Percentiles rank a stretch among this genome's conserved stretches.
Evolutionary conservation across 2,888 invertebrate species (phyloP).

Genomic region (Trilocha varians): DNA sequence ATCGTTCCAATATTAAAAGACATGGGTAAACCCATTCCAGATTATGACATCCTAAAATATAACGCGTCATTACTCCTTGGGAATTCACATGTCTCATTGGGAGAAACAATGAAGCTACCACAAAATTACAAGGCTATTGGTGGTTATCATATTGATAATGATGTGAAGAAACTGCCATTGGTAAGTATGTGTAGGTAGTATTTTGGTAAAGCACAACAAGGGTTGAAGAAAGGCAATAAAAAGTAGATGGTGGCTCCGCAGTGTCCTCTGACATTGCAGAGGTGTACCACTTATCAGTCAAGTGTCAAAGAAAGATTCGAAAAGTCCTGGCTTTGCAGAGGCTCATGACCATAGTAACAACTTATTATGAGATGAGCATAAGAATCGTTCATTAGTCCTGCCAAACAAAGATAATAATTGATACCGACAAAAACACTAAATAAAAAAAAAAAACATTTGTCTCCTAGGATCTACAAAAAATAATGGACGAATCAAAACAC

Average conservation of each 20-base stretch:
- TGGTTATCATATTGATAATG: constrained; percentile 14
- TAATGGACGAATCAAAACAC: constrained; percentile 35
- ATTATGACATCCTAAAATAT: constrained; percentile 17
- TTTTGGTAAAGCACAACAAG: background rate
- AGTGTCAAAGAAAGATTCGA: no score
- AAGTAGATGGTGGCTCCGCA: no score
- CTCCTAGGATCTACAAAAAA: constrained; percentile 14
- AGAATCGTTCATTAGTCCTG: no score
- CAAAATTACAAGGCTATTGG: constrained; percentile 16
- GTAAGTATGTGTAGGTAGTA: constrained; percentile 6
- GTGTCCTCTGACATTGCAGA: no score
- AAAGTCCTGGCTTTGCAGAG: no score
- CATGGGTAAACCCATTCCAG: constrained; percentile 10
- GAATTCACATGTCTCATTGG: constrained; percentile 14
- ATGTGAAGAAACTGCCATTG: constrained; percentile 19
- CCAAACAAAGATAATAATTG: no score
- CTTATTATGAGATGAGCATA: no score
- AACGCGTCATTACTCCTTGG: constrained; percentile 22
- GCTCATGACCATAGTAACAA: no score
- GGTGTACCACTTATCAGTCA: no score
- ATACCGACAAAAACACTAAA: background rate
- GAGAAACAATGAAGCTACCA: constrained; percentile 10
- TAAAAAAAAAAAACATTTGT: background rate
- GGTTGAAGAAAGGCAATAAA: no score
- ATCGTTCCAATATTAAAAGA: constrained; percentile 5